phyloP scores from a whole-genome alignment of 2,888 invertebrate genomes.

The Lypha dubia region DNA sequence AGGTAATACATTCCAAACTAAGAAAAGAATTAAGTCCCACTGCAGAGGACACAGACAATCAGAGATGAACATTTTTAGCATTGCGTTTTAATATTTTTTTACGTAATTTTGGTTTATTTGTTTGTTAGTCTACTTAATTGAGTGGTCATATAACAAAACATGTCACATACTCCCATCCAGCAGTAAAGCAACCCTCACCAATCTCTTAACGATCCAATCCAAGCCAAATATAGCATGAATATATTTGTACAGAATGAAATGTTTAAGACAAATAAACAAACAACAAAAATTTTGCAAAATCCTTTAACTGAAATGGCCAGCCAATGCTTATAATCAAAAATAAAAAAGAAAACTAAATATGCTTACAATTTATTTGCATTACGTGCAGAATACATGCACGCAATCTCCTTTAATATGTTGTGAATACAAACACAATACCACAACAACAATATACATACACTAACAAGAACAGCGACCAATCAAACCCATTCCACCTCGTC shows the following conservation, averaged over 20 bases:
- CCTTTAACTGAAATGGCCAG: constrained; percentile 62
- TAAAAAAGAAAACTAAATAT: constrained; percentile 65
- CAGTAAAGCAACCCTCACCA: constrained; percentile 53
- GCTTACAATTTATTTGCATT: constrained; percentile 75
- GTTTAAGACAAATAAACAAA: constrained; percentile 31
- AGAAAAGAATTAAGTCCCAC: constrained; percentile 12
- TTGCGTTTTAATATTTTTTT: constrained; percentile 70
- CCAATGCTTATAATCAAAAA: constrained; percentile 50
- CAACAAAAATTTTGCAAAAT: constrained; percentile 20
- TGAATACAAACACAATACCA: constrained; percentile 25
- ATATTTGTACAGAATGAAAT: constrained; percentile 32
- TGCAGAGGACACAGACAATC: constrained; percentile 19
- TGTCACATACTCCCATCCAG: constrained; percentile 60
- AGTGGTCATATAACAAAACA: constrained; percentile 71
- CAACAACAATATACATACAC: constrained; percentile 21
- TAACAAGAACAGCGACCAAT: constrained; percentile 21
- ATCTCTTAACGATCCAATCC: constrained; percentile 49
- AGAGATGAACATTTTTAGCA: constrained; percentile 52
- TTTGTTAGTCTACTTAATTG: constrained; percentile 71
- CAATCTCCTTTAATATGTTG: constrained; percentile 67
- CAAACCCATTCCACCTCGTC: constrained; percentile 24
- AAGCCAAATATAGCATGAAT: constrained; percentile 62
- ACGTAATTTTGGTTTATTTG: constrained; percentile 70
- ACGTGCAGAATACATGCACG: constrained; percentile 75
- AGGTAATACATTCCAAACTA: constrained; percentile 52